Evolutionary conservation across 2,888 invertebrate genomes (phyloP).

Genomic region (Athetis lepigone): DNA sequence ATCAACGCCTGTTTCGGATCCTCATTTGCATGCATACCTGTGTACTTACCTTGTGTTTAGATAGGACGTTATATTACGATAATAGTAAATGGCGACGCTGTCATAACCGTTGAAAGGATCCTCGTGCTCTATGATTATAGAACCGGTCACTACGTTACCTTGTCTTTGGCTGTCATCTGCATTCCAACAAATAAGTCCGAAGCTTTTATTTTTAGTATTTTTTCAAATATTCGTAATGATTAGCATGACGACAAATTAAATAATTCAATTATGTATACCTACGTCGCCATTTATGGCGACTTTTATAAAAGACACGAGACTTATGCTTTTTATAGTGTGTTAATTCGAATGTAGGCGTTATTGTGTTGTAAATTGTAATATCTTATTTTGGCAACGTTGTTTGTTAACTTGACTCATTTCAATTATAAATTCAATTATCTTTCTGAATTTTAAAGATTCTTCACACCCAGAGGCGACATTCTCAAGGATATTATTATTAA

Average conservation of each 20-base stretch:
- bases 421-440: constrained; percentile 28
- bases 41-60: constrained; percentile 73
- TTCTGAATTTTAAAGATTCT: constrained; percentile 3
- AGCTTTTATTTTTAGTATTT: constrained; percentile 10
- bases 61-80: constrained; percentile 79
- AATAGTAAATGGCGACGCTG: constrained; percentile 73
- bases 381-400: constrained; percentile 18
- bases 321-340: constrained; percentile 3
- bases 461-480: constrained; percentile 27
- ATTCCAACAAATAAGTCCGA: constrained; percentile 39
- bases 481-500: constrained; percentile 31
- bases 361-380: constrained; percentile 8
- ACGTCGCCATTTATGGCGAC: not conserved
- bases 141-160: constrained; percentile 71
- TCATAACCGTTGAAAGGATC: constrained; percentile 59
- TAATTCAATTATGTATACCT: constrained; percentile 5
- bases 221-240: constrained; percentile 13
- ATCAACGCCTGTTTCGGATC: constrained; percentile 63
- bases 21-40: constrained; percentile 76
- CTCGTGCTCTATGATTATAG: constrained; percentile 64
- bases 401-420: constrained; percentile 7
- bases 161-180: constrained; percentile 60
- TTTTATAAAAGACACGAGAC: not conserved
- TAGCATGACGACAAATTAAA: not conserved
- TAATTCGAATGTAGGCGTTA: constrained; percentile 35